Evolutionary conservation across 2,888 invertebrate genomes (phyloP), one percentile per base, ranked within the genome.

Genomic region (Parnassius smintheus): DNA sequence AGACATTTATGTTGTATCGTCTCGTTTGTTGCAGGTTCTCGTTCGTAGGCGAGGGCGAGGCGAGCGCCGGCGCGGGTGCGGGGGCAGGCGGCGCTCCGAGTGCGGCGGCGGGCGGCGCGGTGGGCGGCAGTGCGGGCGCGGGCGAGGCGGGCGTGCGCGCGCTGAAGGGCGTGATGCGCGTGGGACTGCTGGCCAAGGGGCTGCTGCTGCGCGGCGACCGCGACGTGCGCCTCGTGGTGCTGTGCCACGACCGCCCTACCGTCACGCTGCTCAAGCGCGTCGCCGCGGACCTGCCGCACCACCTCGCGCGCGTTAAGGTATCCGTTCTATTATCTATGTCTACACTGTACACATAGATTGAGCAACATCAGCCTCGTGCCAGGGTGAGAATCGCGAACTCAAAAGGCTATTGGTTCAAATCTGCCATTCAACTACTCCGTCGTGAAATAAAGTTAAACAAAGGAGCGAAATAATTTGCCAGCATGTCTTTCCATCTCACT

Each of bases 141-240:
- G 94, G 94, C 71, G 93, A 94, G 68, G 92, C 90, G 64, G 53
- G 70, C 59, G 61, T 85, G 71, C 94, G 98, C 66, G 95, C 97
- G 71, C 92, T 99, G 54, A 97, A 98, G 85, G 99, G 99, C 65
- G 98, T 99, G 42, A 98, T 99, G 98, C 95, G 99, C 68, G 98
- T 99, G 54, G 98, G 98, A 60, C 95, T 96, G 79, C 83, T 91
- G 66, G 91, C 90, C 78, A 88, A 90, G 84, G 97, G 98, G 50
- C 93, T 99, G 66, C 92, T 99, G 76, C 93, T 99, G 35, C 95
- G 96, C 69, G 98, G 98, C 8, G 99, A 99, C 89, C 94, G 95
- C 68, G 94, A 94, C 77, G 98, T 99, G 62, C 96, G 98, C 73
- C 93, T 99, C 67, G 99, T 99, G 48, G 98, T 99, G 61, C 93